Evolutionary conservation across 2,888 invertebrate genomes (phyloP).

Genomic region (Hyppa rectilinea): DNA sequence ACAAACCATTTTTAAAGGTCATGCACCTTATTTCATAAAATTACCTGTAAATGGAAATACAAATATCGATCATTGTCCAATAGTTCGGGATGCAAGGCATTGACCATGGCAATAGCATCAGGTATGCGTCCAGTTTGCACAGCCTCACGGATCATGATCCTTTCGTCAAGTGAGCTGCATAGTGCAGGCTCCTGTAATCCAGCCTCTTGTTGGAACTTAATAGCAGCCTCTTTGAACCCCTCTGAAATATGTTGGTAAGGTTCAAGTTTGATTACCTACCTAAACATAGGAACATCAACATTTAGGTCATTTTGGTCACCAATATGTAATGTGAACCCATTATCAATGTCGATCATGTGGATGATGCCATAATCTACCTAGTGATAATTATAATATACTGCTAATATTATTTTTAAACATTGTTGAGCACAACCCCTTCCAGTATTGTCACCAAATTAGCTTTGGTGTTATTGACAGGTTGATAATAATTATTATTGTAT

Average conservation of each 20-base stretch:
- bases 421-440: not conserved
- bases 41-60: slow-evolving; percentile 98
- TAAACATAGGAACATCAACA: not conserved
- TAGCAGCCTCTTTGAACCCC: slow-evolving; percentile 98
- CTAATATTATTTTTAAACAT: not conserved
- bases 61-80: slow-evolving; percentile 98
- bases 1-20: not conserved
- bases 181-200: slow-evolving; percentile 91
- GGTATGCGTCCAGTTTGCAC: slow-evolving; percentile 98
- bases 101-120: slow-evolving; percentile 98
- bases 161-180: slow-evolving; percentile 96
- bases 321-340: not conserved
- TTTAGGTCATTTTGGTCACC: not conserved
- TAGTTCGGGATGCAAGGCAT: slow-evolving; percentile 98
- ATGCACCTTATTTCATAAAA: not conserved
- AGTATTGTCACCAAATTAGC: not conserved
- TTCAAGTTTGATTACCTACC: slow-evolving; percentile 34
- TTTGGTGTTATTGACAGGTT: not conserved
- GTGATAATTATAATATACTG: not conserved
- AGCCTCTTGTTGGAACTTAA: slow-evolving; percentile 98
- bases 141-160: slow-evolving; percentile 97
- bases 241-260: slow-evolving; percentile 88
- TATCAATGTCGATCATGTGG: not conserved
- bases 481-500: not conserved
- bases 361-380: not conserved